A percentile compares a stretch with the other conserved stretches of the same genome.
phyloP scores from a whole-genome alignment of 2,888 invertebrate genomes.

The Poecilus cupreus region DNA sequence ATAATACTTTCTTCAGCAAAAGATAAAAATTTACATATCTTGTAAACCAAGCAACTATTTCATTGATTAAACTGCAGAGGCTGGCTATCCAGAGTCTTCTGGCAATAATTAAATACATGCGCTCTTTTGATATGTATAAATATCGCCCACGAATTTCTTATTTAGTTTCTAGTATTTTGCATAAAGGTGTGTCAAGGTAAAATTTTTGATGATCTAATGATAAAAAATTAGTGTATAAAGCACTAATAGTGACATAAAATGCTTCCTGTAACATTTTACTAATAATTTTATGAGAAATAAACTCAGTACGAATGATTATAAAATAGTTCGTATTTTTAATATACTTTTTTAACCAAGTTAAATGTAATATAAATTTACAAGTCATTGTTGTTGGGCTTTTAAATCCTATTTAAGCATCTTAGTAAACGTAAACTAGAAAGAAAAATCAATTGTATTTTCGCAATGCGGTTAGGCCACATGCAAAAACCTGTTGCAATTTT shows the following conservation, averaged over 20 bases:
- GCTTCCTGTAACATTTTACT: not conserved
- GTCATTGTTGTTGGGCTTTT: not conserved
- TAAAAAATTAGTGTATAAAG: not conserved
- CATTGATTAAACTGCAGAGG: constrained; percentile 37
- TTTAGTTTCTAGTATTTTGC: constrained; percentile 26
- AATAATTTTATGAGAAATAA: not conserved
- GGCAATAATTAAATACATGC: constrained; percentile 35
- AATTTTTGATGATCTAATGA: not conserved
- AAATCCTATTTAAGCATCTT: constrained; percentile 4
- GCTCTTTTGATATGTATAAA: not conserved
- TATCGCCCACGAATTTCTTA: constrained; percentile 7
- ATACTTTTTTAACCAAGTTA: not conserved
- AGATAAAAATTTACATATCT: not conserved
- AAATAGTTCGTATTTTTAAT: not conserved
- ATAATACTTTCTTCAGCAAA: not conserved
- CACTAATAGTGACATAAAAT: not conserved
- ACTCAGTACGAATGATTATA: no score
- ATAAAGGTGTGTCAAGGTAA: constrained; percentile 36
- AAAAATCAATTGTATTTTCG: constrained; percentile 58
- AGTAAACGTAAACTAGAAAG: not conserved
- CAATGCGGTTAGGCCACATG: constrained; percentile 55
- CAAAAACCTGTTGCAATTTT: constrained; percentile 58
- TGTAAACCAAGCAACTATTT: constrained; percentile 18
- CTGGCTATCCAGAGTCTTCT: constrained; percentile 13
- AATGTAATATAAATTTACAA: not conserved